Percentiles rank a stretch among this genome's conserved stretches.
Evolutionary conservation across 2,888 invertebrate genomes (phyloP).

Genomic region (Rotaria magnacalcarata): DNA sequence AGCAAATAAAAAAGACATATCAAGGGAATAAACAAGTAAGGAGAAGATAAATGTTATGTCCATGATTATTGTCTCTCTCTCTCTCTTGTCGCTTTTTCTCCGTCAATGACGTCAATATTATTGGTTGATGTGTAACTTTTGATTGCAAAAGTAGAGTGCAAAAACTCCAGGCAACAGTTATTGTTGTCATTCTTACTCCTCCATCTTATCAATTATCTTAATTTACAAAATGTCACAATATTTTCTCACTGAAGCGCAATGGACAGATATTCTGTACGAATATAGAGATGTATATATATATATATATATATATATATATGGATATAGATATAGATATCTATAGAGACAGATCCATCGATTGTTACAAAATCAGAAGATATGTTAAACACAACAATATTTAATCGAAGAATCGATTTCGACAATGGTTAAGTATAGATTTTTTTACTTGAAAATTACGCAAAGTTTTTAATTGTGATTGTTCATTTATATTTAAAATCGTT

Average conservation of each 20-base stretch:
- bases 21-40: not conserved
- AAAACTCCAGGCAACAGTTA: not conserved
- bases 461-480: slow-evolving; percentile 24
- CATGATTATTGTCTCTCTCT: not conserved
- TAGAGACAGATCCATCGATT: too few relatives aligned
- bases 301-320: not conserved
- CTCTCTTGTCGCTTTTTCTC: not conserved
- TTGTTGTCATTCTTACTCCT: not conserved
- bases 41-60: not conserved
- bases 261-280: not conserved
- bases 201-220: slow-evolving; percentile 12
- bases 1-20: not conserved
- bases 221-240: not conserved
- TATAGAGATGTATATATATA: not conserved
- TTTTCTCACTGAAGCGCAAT: not conserved
- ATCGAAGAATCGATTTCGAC: slow-evolving; percentile 2
- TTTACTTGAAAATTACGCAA: slow-evolving; percentile 15
- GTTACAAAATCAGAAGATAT: not conserved
- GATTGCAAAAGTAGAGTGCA: not conserved
- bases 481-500: slow-evolving; percentile 8
- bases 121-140: not conserved
- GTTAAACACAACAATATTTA: not conserved
- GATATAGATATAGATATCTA: not conserved
- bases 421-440: slow-evolving; percentile 29
- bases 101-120: not conserved